phyloP scores from a whole-genome alignment of 2,113 vertebrate genomes.

The Psilopogon haemacephalus region DNA sequence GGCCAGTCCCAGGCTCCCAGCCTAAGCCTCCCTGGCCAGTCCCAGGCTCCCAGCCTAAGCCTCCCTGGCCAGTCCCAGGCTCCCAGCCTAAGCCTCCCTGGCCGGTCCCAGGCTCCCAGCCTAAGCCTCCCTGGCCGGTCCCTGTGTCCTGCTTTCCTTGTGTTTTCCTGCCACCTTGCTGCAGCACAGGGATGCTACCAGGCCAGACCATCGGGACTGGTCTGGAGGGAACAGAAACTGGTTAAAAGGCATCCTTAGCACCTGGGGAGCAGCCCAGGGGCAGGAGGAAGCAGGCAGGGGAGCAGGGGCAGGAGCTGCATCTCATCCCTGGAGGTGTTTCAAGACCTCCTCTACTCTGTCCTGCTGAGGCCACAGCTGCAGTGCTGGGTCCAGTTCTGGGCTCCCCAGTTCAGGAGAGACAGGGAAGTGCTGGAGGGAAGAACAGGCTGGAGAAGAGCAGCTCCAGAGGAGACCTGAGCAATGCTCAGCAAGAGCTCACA shows the following conservation, averaged over 20 bases:
- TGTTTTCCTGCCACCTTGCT: slow-evolving; percentile 32
- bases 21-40: too few relatives aligned
- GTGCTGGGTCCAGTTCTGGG: too few relatives aligned
- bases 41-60: background rate
- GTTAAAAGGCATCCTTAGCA: background rate
- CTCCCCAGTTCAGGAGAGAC: too few relatives aligned
- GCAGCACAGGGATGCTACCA: background rate
- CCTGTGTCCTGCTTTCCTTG: fast-evolving
- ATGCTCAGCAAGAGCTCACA: too few relatives aligned
- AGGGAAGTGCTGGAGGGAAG: too few relatives aligned
- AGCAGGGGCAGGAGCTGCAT: background rate
- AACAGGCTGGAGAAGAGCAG: too few relatives aligned
- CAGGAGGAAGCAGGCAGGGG: background rate
- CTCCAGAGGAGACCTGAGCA: too few relatives aligned
- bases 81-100: background rate
- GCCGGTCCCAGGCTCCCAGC: background rate
- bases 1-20: background rate
- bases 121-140: too few relatives aligned
- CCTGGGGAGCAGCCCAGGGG: fast-evolving
- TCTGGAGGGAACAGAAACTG: background rate
- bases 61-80: too few relatives aligned
- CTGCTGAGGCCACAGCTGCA: too few relatives aligned
- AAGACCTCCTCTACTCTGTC: too few relatives aligned
- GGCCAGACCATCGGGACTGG: background rate
- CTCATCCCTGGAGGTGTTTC: too few relatives aligned